phyloP scores from a whole-genome alignment of 2,797 vertebrate species.

The Sylvilagus floridanus region DNA sequence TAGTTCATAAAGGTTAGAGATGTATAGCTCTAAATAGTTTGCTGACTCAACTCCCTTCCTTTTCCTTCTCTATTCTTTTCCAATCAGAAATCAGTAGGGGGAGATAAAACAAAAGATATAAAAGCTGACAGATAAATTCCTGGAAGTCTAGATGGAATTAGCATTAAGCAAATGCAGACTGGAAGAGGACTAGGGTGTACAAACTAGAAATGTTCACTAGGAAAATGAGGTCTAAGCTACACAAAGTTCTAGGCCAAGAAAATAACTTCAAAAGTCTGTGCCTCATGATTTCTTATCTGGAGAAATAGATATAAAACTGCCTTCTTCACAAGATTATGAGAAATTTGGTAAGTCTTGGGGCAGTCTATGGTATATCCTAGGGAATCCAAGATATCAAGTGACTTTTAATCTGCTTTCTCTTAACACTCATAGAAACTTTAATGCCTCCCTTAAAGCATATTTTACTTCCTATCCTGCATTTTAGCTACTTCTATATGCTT shows the following conservation, averaged over 20 bases:
- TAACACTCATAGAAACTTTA: not conserved
- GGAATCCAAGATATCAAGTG: not conserved
- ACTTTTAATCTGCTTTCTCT: not conserved
- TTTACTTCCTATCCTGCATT: not conserved
- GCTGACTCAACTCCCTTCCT: not conserved
- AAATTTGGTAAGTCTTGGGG: not conserved
- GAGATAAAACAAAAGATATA: not conserved
- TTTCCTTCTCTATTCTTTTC: not conserved
- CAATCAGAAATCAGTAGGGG: not conserved
- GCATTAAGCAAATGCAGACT: not conserved
- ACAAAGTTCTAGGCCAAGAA: not conserved
- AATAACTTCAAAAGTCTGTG: not conserved
- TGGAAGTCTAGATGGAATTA: not conserved
- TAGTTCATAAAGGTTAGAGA: conserved; percentile 17
- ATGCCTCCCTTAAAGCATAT: not conserved
- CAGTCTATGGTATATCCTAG: not conserved
- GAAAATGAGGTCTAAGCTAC: not conserved
- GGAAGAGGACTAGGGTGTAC: not conserved
- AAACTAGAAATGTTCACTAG: not conserved
- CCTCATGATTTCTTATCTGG: not conserved
- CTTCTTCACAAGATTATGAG: not conserved
- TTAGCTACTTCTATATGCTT: not conserved
- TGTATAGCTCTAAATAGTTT: not conserved
- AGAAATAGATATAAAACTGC: not conserved
- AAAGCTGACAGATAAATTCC: not conserved